Base-by-base conservation (phyloP, 2,113 vertebrate species). In the Suncus etruscus region DNA sequence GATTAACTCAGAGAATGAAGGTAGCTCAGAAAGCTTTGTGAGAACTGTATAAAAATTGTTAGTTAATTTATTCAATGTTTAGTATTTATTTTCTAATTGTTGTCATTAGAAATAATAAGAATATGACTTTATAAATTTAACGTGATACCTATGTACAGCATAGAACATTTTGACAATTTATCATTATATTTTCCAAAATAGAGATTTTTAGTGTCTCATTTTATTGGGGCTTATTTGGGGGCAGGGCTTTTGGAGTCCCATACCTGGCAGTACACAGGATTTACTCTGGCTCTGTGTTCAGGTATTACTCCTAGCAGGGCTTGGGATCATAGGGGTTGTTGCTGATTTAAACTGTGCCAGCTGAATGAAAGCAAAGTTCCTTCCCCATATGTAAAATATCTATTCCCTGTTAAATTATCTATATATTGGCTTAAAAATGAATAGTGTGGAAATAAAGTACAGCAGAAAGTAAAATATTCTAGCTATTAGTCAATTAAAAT, bases 1-100 rank as follows among this genome's bases (percentile, higher is more conserved):
- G 75, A 61, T 85, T 92, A 87, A 79, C 81, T 81, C 77, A 89
- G n/a, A 89, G n/a, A 82, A 91, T 6, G 11, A 87, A 79, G 0
- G 2, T 66, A 16, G 3, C 9, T 58, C 15, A 7, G 88, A 88
- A 90, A 77, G 68, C 45, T 84, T 1, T 81, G 32, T 83, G 31
- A 83, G 72, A 77, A 78, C 58, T 47, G 24, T 31, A 70, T 32
- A 50, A 75, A 90, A 48, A 54, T 54, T 54, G 39, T 39, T 39
- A 11, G 54, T 54, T 54, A 54, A 54, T 54, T 39, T 54, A 16
- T 54, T 16, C 54, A 54, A 16, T 54, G 18, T 54, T 54, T 3
- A 54, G 54, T 15, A 14, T 54, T 14, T 54, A 54, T 54, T 54
- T 54, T 54, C 18, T 54, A 10, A 54, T 54, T 54, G 54, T 54